Evolutionary conservation across 2,888 invertebrate species (phyloP), one percentile per base, ranked within the genome.

Genomic region (Choristoneura rosaceana): DNA sequence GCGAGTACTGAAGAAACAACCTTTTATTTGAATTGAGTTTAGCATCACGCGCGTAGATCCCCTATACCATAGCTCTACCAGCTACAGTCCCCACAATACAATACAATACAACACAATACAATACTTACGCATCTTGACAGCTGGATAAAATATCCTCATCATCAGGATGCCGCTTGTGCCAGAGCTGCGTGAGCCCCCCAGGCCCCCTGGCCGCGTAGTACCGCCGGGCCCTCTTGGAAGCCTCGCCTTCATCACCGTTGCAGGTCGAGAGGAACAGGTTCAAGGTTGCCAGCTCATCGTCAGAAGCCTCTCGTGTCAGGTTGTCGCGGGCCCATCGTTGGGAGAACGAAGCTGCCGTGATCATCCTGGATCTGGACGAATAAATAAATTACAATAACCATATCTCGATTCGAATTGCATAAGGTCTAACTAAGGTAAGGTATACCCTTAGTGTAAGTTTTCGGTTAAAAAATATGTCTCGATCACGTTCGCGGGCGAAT

Each of bases 241-340:
- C 93, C 74, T 91, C 90, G 4, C 64, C 77, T 76, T 91, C 91
- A 52, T 91, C 88, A 14, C 91, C 91, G 12, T 86, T 84, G 69
- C 93, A 92, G 10, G 90, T 90, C 59, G 78, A 70, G 0, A 84
- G 85, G 79, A 93, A 89, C 41, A 94, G 82, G 63, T 89, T 84
- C 5, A 94, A 85, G 68, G 88, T 79, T 2, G 79, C 78, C 43
- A 91, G 80, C 77, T 94, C 93, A 1, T 91, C 90, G 0, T 85
- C 73, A 7, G 90, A 81, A 0, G 88, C 80, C 5, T 82, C 82
- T 25, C 90, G 85, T 69, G 86, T 84, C 74, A 94, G 89, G 87
- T 93, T 92, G 82, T 91, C 92, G 75, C 84, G 84, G 81, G 93
- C 93, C 93, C 93, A 94, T 93, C 93, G 93, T 85, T 90, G 86